Evolutionary conservation across 2,888 invertebrate species (phyloP).

Genomic region (Macaria notata): DNA sequence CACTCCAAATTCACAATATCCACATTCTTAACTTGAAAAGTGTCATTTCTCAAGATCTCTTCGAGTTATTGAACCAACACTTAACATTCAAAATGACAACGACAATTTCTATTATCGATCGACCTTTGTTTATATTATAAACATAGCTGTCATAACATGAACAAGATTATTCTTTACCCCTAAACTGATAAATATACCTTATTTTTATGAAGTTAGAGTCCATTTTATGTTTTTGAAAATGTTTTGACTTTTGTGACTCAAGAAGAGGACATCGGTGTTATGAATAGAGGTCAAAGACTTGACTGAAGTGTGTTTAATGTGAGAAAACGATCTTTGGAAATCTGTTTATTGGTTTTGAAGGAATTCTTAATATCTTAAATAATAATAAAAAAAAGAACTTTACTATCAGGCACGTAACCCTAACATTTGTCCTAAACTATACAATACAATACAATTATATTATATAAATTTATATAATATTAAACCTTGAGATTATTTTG

Average conservation of each 20-base stretch:
- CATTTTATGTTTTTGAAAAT: background rate
- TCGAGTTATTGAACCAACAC: background rate
- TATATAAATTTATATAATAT: too few species aligned
- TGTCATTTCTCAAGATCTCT: conserved; percentile 33
- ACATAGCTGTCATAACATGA: conserved; percentile 54
- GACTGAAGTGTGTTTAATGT: conserved; percentile 40
- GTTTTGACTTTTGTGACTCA: conserved; percentile 26
- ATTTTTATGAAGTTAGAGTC: background rate
- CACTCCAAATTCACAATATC: too few species aligned
- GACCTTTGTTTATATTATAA: conserved; percentile 69
- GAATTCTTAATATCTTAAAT: conserved; percentile 21
- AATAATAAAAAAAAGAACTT: conserved; percentile 5
- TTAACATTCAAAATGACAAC: conserved; percentile 47
- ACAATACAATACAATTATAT: too few species aligned
- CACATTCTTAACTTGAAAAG: conserved; percentile 25
- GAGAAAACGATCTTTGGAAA: conserved; percentile 46
- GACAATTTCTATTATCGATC: conserved; percentile 73
- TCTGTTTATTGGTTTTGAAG: conserved; percentile 26
- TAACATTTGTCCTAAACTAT: too few species aligned
- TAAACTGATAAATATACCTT: background rate
- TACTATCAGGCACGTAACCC: too few species aligned
- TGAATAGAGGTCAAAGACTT: conserved; percentile 68
- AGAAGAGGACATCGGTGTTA: conserved; percentile 61
- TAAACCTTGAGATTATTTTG: too few species aligned
- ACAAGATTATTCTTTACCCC: conserved; percentile 25